phyloP scores from a whole-genome alignment of 2,113 vertebrate species.

The Dissostichus mawsoni region DNA sequence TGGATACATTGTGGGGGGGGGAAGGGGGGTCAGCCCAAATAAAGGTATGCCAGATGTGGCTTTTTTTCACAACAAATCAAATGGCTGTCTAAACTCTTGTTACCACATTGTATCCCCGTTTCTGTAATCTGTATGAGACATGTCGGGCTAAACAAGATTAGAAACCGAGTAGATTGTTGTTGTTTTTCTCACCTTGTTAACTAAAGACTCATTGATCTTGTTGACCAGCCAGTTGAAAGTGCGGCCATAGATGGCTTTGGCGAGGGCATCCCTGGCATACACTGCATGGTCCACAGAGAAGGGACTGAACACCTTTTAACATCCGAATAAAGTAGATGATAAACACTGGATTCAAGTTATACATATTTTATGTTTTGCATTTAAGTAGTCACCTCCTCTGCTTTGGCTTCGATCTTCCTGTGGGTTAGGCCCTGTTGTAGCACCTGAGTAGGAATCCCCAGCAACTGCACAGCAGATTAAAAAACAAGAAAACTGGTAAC shows the following conservation, averaged over 20 bases:
- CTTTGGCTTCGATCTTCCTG: constrained; percentile 94
- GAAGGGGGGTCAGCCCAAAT: background rate
- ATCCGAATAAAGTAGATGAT: background rate
- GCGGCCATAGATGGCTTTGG: constrained; percentile 93
- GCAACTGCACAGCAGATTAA: constrained; percentile 79
- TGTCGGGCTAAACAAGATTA: background rate
- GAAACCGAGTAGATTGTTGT: background rate
- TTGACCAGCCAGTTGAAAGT: constrained; percentile 96
- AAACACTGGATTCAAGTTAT: background rate
- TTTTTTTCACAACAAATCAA: background rate
- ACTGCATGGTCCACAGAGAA: constrained; percentile 90
- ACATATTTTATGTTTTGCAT: background rate
- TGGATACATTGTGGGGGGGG: background rate
- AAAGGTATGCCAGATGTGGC: background rate
- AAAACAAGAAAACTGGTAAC: background rate
- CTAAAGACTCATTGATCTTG: constrained; percentile 93
- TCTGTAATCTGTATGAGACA: background rate
- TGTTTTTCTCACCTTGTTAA: constrained; percentile 86
- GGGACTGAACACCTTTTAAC: constrained; percentile 89
- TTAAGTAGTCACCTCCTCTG: constrained; percentile 86
- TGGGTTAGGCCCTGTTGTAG: constrained; percentile 89
- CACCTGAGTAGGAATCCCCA: constrained; percentile 87
- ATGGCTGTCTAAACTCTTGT: background rate
- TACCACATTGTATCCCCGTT: background rate
- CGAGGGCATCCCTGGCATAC: constrained; percentile 91